Base-by-base conservation (phyloP, 2,797 vertebrate genomes). In the Argya squamiceps region DNA sequence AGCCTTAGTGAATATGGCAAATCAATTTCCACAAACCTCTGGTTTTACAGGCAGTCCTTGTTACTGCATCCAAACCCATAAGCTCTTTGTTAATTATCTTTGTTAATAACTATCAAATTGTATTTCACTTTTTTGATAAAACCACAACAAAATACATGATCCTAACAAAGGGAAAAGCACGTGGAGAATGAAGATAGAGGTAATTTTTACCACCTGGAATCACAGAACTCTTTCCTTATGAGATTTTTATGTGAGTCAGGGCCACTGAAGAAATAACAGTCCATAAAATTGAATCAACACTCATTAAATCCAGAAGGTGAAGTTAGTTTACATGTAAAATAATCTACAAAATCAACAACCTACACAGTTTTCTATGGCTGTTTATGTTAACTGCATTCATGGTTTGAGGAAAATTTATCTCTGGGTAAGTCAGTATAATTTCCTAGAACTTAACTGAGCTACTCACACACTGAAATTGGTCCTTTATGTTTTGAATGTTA, bases 251-350 rank as follows among this genome's bases (percentile, higher is more conserved):
- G 65, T 83, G 59, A 65, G 83, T 78, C 32, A 36, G 53, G 59
- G 47, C 34, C 75, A 71, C 69, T 93, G 94, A 95, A 96, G 91
- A 96, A 97, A 85, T 85, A 95, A 39, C 29, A 71, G 56, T 63
- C 17, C 10, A 19, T 95, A 82, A 97, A 97, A 96, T 83, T 93
- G 81, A 94, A 95, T 96, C 76, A 92, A 81, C 43, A 74, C 21
- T 96, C 78, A 83, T 96, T 97, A 95, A 92, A 95, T 84, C 59
- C 59, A 64, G 46, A 86, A 86, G 68, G 68, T 95, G 68, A 94
- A 96, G 91, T 92, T 92, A 94, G 73, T 67, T 59, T 89, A 84
- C 63, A 60, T 89, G 59, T 43, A 93, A 97, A 96, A 87, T 80
- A 92, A 95, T 34, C 26, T 59, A 30, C 50, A 86, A 90, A 89